phyloP scores from a whole-genome alignment of 1,140 invertebrate genomes.

The Aphaenogaster rudis region DNA sequence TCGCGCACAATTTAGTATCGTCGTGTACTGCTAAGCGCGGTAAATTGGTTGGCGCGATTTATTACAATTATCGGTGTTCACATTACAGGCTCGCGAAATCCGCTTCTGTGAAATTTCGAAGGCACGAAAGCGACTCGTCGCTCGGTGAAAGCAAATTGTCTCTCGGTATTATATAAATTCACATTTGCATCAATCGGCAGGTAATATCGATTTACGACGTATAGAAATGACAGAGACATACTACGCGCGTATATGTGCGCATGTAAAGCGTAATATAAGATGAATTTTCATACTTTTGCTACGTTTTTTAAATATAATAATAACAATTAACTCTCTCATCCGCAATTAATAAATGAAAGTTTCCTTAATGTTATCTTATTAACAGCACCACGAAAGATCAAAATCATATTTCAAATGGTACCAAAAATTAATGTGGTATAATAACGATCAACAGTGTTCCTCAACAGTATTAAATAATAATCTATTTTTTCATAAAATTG shows the following conservation, averaged over 20 bases:
- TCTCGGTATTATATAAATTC: constrained; percentile 50
- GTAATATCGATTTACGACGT: constrained; percentile 18
- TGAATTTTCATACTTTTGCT: constrained; percentile 29
- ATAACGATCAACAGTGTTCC: neutral
- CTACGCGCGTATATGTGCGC: neutral
- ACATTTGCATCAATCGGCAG: constrained; percentile 43
- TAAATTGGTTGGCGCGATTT: constrained; percentile 61
- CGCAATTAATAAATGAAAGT: constrained; percentile 3
- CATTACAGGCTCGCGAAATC: constrained; percentile 50
- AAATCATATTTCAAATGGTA: neutral
- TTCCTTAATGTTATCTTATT: neutral
- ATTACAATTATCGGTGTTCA: constrained; percentile 52
- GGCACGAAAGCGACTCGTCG: constrained; percentile 48
- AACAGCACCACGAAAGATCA: neutral
- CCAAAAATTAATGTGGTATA: neutral
- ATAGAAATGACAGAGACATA: neutral
- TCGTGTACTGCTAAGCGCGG: constrained; percentile 44
- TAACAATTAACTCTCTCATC: constrained; percentile 22
- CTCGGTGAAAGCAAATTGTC: constrained; percentile 57
- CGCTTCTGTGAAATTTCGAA: constrained; percentile 57
- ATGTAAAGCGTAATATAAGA: neutral
- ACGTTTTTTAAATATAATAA: neutral
- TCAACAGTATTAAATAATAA: neutral
- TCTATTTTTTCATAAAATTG: neutral
- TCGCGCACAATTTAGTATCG: constrained; percentile 59